These are phyloP conservation scores for Callorhinus ursinus DNA, from an alignment of 2,113 vertebrate species.

Conservation along the genomic window DNA sequence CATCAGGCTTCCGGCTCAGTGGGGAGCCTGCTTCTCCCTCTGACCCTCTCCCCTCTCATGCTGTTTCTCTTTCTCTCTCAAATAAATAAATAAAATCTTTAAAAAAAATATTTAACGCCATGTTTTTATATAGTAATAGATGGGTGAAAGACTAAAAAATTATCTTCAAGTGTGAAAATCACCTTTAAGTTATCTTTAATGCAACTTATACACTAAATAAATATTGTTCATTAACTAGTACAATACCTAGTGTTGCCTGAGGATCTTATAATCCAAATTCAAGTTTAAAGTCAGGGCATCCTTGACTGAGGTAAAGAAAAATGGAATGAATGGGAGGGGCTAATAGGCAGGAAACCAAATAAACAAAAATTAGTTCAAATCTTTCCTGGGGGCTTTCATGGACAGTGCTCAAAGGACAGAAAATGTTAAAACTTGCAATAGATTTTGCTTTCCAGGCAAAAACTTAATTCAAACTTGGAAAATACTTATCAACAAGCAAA, in stretches of 20 bases:
- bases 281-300: neutral
- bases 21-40: no score
- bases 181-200: neutral
- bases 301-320: neutral
- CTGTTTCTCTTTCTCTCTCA: no score
- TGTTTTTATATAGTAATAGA: neutral
- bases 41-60: no score
- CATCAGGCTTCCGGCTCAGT: no score
- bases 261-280: neutral
- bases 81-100: no score
- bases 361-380: neutral
- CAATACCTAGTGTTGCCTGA: neutral
- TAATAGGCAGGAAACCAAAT: neutral
- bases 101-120: neutral
- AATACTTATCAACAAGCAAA: neutral
- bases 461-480: neutral
- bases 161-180: neutral
- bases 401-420: neutral
- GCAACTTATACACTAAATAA: neutral
- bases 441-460: neutral
- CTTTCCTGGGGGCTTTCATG: neutral
- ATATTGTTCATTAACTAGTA: neutral
- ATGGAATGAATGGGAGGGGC: neutral
- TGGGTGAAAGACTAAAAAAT: neutral
- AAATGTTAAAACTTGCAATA: conserved; percentile 14